These are phyloP conservation scores for Galeruca laticollis DNA, from an alignment of 2,888 invertebrate species.

Conservation along the genomic window DNA sequence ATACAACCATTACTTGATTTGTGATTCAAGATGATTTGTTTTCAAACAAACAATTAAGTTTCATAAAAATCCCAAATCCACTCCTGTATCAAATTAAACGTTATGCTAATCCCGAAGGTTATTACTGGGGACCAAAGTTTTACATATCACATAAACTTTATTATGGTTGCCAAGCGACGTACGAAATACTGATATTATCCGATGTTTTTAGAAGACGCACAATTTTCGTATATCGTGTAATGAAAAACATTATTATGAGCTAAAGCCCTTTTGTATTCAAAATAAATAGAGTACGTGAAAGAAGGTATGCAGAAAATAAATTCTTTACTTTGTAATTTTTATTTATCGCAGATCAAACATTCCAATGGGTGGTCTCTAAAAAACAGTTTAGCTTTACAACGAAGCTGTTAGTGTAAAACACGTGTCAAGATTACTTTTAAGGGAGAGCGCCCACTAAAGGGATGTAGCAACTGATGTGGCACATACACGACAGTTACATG, in stretches of 20 bases:
- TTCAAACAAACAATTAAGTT: too few species aligned
- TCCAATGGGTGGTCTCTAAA: neutral
- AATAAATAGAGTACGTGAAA: neutral
- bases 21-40: too few species aligned
- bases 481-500: too few species aligned
- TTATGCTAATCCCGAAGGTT: slow-evolving; percentile 20
- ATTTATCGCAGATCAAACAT: neutral
- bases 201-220: slow-evolving; percentile 1
- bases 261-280: neutral
- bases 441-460: too few species aligned
- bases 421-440: too few species aligned
- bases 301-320: neutral
- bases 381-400: too few species aligned
- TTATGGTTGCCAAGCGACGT: slow-evolving; percentile 16
- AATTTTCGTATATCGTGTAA: neutral
- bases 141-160: slow-evolving; percentile 18
- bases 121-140: slow-evolving; percentile 17
- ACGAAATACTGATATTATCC: slow-evolving; percentile 18
- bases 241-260: neutral
- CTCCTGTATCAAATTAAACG: slow-evolving; percentile 15
- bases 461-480: too few species aligned
- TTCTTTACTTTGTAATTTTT: neutral
- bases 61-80: neutral
- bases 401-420: too few species aligned
- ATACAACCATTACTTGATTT: too few species aligned